Conservation (phyloP, 1,140 invertebrate genomes). For the Drosophila lacteicornis region DNA sequence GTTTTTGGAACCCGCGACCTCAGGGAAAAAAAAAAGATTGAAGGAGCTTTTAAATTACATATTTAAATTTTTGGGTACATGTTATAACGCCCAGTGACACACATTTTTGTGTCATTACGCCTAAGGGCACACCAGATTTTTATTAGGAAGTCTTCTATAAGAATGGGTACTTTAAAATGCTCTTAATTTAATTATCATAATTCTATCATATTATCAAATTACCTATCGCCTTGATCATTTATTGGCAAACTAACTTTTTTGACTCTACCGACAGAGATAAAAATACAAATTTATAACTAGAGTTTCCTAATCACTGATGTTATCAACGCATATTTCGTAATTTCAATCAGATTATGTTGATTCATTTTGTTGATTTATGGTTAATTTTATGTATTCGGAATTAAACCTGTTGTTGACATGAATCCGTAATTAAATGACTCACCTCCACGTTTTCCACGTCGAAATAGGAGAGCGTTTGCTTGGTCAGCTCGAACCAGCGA, state of each 20-base stretch:
- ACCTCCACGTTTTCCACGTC: slow-evolving; percentile 91
- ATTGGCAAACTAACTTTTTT: background rate
- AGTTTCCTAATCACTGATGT: background rate
- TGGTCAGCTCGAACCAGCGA: slow-evolving; percentile 93
- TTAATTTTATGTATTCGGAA: slow-evolving; percentile 18
- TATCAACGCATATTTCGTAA: slow-evolving; percentile 5
- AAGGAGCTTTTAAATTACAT: no score
- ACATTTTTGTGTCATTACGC: no score
- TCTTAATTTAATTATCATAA: no score
- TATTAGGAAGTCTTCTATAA: no score
- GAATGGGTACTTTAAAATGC: no score
- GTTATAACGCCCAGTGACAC: no score
- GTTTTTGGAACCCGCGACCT: no score
- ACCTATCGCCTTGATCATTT: background rate
- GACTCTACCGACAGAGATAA: background rate
- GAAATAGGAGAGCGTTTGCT: slow-evolving; percentile 91
- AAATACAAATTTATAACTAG: background rate
- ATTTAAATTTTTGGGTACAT: no score
- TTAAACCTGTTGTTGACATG: slow-evolving; percentile 23
- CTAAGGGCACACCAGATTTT: no score
- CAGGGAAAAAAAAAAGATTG: no score
- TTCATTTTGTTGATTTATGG: slow-evolving; percentile 11
- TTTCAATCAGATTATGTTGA: slow-evolving; percentile 13
- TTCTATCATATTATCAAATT: background rate
- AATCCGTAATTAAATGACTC: slow-evolving; percentile 74